These are phyloP conservation scores for Acanthopleura granulata DNA, from an alignment of 2,888 invertebrate species.

Conservation along the genomic window DNA sequence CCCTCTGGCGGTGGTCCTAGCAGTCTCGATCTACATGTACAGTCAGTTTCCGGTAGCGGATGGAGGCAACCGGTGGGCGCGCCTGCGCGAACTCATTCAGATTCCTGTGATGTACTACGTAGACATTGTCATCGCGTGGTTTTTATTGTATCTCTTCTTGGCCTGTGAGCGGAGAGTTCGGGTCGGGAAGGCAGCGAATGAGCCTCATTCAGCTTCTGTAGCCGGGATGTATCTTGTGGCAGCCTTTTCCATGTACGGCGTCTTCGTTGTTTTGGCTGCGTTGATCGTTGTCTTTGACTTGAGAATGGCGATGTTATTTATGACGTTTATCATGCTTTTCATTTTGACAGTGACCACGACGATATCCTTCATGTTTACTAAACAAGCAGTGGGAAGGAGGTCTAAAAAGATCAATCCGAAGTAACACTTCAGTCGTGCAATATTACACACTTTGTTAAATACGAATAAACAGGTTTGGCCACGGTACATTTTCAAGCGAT, in stretches of 20 bases:
- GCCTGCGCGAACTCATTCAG: slow-evolving; percentile 34
- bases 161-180: slow-evolving; percentile 3
- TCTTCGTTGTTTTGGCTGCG: not conserved
- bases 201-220: not conserved
- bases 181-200: not conserved
- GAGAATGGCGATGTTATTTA: not conserved
- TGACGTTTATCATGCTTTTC: not conserved
- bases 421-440: too few relatives aligned
- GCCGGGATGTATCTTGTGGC: not conserved
- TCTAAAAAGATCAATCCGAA: too few relatives aligned
- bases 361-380: slow-evolving; percentile 11
- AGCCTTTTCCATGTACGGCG: not conserved
- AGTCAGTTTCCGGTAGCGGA: slow-evolving; percentile 37
- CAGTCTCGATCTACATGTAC: slow-evolving; percentile 30
- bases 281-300: not conserved
- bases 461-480: too few relatives aligned
- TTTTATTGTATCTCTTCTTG: slow-evolving; percentile 19
- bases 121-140: slow-evolving; percentile 17
- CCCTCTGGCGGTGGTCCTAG: slow-evolving; percentile 29
- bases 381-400: not conserved
- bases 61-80: slow-evolving; percentile 27
- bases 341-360: not conserved
- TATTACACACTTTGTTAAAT: too few relatives aligned
- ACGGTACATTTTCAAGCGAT: too few relatives aligned
- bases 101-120: slow-evolving; percentile 31